Conservation (phyloP, 2,113 vertebrate genomes). For the Melanerpes formicivorus region DNA sequence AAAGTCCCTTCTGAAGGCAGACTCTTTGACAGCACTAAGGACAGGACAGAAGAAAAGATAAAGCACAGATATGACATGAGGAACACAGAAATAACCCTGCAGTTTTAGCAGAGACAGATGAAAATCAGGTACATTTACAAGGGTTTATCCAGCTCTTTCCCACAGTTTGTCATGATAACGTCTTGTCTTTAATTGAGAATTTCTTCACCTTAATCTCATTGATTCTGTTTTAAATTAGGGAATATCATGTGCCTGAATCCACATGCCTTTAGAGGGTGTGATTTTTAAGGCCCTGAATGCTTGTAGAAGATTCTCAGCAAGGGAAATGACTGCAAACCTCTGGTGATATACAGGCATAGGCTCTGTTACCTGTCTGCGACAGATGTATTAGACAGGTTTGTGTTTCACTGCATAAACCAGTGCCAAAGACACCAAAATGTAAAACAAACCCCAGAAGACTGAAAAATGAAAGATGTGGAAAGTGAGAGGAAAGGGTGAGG, state of each 20-base stretch:
- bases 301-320: background rate
- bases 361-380: background rate
- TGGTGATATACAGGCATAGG: background rate
- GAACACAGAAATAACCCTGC: slow-evolving; percentile 3
- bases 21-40: slow-evolving; percentile 20
- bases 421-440: background rate
- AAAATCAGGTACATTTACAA: slow-evolving; percentile 2
- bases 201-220: background rate
- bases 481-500: background rate
- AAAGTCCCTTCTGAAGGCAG: background rate
- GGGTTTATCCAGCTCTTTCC: background rate
- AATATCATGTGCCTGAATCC: background rate
- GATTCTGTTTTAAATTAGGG: background rate
- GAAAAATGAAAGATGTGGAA: background rate
- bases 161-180: background rate
- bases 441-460: background rate
- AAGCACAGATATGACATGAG: slow-evolving; percentile 5
- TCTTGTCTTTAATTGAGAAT: background rate
- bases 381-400: too few species aligned
- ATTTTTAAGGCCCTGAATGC: background rate
- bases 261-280: background rate
- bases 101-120: background rate
- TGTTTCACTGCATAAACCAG: background rate
- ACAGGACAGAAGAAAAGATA: background rate
- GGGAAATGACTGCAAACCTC: background rate